These are phyloP conservation scores for Proisotoma minuta DNA, from an alignment of 2,888 invertebrate genomes.

Conservation along the genomic window DNA sequence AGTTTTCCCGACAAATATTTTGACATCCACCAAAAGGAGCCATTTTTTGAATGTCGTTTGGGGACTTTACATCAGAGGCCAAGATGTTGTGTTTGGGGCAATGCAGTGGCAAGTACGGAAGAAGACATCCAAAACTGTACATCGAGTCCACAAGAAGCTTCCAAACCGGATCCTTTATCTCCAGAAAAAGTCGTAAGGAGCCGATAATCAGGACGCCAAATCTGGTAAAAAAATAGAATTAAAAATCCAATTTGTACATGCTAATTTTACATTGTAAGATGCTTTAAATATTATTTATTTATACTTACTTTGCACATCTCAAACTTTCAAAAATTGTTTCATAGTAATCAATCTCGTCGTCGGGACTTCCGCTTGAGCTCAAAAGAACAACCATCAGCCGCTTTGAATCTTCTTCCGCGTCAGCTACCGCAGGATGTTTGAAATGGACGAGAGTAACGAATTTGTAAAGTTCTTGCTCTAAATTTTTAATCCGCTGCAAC, in stretches of 20 bases:
- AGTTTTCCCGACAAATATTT: neutral
- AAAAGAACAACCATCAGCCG: neutral
- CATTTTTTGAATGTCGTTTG: neutral
- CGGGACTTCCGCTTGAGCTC: too few relatives aligned
- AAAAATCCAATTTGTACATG: too few relatives aligned
- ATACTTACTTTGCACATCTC: neutral
- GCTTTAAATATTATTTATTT: too few relatives aligned
- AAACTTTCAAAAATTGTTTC: neutral
- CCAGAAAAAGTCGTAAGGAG: neutral
- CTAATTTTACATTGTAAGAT: too few relatives aligned
- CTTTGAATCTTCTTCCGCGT: neutral
- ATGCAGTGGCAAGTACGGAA: neutral
- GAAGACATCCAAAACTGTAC: neutral
- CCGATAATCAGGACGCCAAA: conserved; percentile 4
- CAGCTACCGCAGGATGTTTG: too few relatives aligned
- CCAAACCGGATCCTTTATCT: neutral
- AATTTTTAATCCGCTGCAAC: too few relatives aligned
- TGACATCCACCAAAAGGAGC: conserved; percentile 5
- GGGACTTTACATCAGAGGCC: too few relatives aligned
- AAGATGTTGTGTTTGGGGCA: neutral
- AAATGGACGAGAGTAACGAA: too few relatives aligned
- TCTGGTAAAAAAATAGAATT: too few relatives aligned
- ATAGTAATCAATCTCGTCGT: neutral
- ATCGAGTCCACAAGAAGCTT: neutral
- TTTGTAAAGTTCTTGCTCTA: too few relatives aligned